Evolutionary conservation across 2,888 invertebrate genomes (phyloP), one percentile per base, ranked within the genome.

Genomic region (Sceliomorpha sp.): DNA sequence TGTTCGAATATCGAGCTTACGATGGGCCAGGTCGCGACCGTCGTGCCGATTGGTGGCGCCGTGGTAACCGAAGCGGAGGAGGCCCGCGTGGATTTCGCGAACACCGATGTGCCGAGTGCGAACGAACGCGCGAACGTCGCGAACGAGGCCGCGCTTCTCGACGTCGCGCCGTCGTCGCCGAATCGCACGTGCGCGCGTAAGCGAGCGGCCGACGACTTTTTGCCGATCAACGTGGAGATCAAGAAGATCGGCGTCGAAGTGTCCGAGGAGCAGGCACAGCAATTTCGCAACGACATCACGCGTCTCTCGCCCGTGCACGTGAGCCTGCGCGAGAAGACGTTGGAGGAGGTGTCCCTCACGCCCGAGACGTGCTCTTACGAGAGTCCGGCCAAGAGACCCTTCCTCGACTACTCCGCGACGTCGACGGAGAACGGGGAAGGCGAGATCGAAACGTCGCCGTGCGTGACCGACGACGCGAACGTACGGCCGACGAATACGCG

Each of bases 261-360:
- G 12, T 82, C 88, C 2, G 86, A 86, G 50, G 85, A 86, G 34
- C 76, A 84, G 7, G 81, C 83, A 12, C 84, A 78, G 29, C 86
- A 84, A 51, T 60, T 85, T 51, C 79, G 79, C 20, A 85, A 85
- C 60, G 87, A 88, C 29, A 78, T 86, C 7, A 78, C 83, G 20
- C 78, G 88, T 17, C 74, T 88, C 36, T 88, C 87, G 2, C 88
- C 88, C 45, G 81, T 87, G 8, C 68, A 85, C 60, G 86, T 88
- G 12, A 86, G 87, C 26, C 79, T 80, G 7, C 79, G 82, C 0
- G 88, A 88, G 45, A 78, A 87, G 1, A 88, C 88, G 0, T 73
- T 88, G 0, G 87, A 84, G 17, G 88, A 88, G 47, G 83, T 88
- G 24, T 87, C 85, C 0, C 70, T 88, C 9, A 85, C 84, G 0